phyloP scores from a whole-genome alignment of 2,888 invertebrate species.

The Laspeyria flexula region DNA sequence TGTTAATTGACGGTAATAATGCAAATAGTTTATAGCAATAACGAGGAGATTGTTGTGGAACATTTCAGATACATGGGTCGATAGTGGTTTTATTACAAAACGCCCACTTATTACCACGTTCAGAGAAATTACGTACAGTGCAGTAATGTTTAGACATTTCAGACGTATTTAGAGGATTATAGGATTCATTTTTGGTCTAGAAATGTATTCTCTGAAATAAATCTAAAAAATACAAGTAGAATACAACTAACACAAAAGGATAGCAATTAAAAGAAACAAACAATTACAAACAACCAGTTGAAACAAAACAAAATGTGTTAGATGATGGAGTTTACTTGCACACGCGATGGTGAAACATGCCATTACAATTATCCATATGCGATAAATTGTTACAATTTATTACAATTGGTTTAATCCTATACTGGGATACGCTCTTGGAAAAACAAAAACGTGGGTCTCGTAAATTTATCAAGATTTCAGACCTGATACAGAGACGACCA shows the following conservation, averaged over 20 bases:
- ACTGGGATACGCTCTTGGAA: too few relatives aligned
- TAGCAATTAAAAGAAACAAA: constrained; percentile 2
- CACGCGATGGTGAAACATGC: constrained; percentile 3
- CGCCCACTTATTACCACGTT: neutral
- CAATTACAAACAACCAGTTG: constrained; percentile 1
- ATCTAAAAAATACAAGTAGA: too few relatives aligned
- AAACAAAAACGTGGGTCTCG: too few relatives aligned
- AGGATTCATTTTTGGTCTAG: too few relatives aligned
- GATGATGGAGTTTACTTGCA: neutral
- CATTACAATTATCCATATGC: neutral
- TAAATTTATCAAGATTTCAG: too few relatives aligned
- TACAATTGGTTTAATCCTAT: neutral
- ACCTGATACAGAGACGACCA: too few relatives aligned
- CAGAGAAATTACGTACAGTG: neutral
- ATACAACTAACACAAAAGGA: neutral
- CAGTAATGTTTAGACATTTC: neutral
- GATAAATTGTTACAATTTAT: neutral
- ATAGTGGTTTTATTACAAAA: constrained; percentile 1
- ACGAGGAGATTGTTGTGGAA: constrained; percentile 6
- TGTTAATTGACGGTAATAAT: constrained; percentile 42
- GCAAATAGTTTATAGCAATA: constrained; percentile 22
- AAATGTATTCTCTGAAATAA: too few relatives aligned
- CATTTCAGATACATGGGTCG: constrained; percentile 1
- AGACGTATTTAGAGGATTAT: too few relatives aligned
- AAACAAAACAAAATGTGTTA: constrained; percentile 2